phyloP scores from a whole-genome alignment of 2,797 vertebrate genomes.

The Chelidonichthys spinosus region DNA sequence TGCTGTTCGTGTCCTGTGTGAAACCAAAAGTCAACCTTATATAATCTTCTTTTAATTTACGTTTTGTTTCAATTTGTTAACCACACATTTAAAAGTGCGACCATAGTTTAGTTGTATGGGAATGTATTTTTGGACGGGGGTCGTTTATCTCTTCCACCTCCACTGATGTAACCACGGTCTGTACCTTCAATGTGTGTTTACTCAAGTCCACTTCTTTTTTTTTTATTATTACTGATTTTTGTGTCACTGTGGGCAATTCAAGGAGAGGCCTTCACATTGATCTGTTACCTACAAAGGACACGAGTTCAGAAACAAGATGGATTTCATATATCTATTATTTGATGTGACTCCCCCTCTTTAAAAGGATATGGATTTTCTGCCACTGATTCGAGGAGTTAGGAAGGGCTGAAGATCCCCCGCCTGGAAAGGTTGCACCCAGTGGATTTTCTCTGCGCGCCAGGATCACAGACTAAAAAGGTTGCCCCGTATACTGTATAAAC shows the following conservation, averaged over 20 bases:
- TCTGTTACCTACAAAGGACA: constrained; percentile 79
- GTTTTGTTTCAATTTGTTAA: neutral
- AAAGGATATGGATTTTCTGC: constrained; percentile 86
- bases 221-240: constrained; percentile 51
- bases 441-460: constrained; percentile 67
- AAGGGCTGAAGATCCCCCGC: constrained; percentile 51
- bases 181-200: neutral
- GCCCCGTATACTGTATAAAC: constrained; percentile 57
- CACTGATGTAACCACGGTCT: neutral
- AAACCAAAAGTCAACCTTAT: neutral
- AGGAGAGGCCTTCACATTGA: constrained; percentile 77
- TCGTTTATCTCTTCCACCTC: neutral
- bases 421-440: constrained; percentile 69
- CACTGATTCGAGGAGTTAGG: constrained; percentile 74
- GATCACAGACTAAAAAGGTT: constrained; percentile 68
- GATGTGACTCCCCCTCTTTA: constrained; percentile 81
- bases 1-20: neutral
- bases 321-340: constrained; percentile 87
- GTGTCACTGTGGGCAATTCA: constrained; percentile 76
- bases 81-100: neutral
- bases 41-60: too few species aligned
- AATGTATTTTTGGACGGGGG: neutral
- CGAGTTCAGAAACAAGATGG: constrained; percentile 82
- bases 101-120: neutral
- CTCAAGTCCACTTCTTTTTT: constrained; percentile 17